Percentiles rank a stretch among this genome's conserved stretches.
Evolutionary conservation across 2,888 invertebrate genomes (phyloP).

Genomic region (Idaea aversata): DNA sequence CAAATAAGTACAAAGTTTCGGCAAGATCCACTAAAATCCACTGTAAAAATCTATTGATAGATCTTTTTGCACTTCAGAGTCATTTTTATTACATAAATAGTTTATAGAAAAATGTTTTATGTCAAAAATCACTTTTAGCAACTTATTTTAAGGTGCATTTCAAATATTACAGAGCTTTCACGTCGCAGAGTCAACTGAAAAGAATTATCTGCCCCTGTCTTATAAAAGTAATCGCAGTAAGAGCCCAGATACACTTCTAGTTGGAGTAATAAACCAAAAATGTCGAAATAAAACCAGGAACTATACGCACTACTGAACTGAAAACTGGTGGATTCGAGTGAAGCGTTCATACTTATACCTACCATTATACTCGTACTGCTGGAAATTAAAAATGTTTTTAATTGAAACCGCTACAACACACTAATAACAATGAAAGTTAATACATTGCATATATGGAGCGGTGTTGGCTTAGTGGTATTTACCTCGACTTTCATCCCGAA

Average conservation of each 20-base stretch:
- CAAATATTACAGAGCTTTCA: background rate
- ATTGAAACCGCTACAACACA: background rate
- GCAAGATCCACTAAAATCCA: too few species aligned
- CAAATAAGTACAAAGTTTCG: too few species aligned
- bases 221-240: background rate
- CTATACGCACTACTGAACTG: background rate
- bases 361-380: background rate
- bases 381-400: background rate
- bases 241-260: background rate
- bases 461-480: too few species aligned
- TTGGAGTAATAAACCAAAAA: background rate
- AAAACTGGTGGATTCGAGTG: background rate
- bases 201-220: background rate
- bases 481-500: too few species aligned
- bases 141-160: background rate
- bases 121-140: background rate
- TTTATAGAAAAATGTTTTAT: too few species aligned
- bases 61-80: too few species aligned
- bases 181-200: background rate
- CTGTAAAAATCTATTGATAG: too few species aligned
- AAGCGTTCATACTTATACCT: background rate
- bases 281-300: background rate
- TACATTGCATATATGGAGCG: too few species aligned
- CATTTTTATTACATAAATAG: too few species aligned
- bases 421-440: too few species aligned